Evolutionary conservation across 2,888 invertebrate species (phyloP), one percentile per base, ranked within the genome.

Genomic region (Zele albiditarsus): DNA sequence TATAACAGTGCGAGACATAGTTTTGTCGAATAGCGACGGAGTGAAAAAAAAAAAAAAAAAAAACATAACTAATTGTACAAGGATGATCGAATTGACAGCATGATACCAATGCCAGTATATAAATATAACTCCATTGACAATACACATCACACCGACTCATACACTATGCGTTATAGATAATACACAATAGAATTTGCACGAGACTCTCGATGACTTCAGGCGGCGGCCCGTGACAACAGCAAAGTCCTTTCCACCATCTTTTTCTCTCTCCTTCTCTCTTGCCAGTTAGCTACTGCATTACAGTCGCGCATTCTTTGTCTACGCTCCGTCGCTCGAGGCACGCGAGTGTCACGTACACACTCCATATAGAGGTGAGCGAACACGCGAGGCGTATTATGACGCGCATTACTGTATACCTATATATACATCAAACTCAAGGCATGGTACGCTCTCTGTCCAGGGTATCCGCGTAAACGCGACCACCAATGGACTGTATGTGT

Each of bases 101-200:
- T n/a, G 46, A 12, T 38, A 12, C 38, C 38, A 38, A 38, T 38
- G 10, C 38, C 8, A 12, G 12, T 38, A 12, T 38, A 12, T 8
- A 38, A 38, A 38, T 38, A 38, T 38, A 12, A 38, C 12, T 38
- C 38, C 10, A 38, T 38, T 38, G 12, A 38, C 38, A 38, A 12
- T 38, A 38, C 12, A 38, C 38, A 38, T 12, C n/a, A n/a, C n/a
- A n/a, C n/a, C n/a, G 38, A 38, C 38, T 12, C 38, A 38, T 38
- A 38, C 12, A 38, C 12, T 38, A 68, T 70, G 65, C 74, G 73
- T 74, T 78, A 78, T 75, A 75, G 71, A 79, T 77, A 73, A 71
- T 77, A 72, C 79, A 77, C 82, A 83, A 81, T 80, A 81, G 82
- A 82, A 80, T 81, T 78, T 79, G 42, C 79, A 80, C 78, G 78